Base-by-base conservation (phyloP, 2,113 vertebrate species). In the Gymnorhina tibicen region DNA sequence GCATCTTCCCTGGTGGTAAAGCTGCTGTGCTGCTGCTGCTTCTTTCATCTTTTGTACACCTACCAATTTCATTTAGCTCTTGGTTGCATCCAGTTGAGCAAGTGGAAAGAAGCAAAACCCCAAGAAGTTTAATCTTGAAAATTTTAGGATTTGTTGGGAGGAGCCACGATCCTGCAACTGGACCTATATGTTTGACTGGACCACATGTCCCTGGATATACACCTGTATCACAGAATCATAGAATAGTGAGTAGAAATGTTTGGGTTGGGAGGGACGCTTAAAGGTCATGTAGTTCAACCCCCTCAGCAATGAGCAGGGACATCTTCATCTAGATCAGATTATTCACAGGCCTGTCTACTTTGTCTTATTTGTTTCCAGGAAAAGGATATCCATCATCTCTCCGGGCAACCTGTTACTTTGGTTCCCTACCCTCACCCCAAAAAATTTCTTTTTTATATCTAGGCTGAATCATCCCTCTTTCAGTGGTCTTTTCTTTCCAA, bases 341-440 rank as follows among this genome's bases (percentile, higher is more conserved):
- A 32, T 33, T 44, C 44, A 85, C 12, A 42, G 19, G 3, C 7
- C 26, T 2, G 0, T 50, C 24, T 42, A 52, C 2, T 41, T 58
- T 22, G 17, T 16, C 10, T 5, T 10, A 18, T 20, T 12, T 10
- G 3, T 26, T 67, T 52, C 47, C 30, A 62, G 22, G 28, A 16
- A 35, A 50, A 26, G 14, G 10, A 26, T 13, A 66, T 33, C 33
- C 11, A 32, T 21, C 4, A 28, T 13, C 5, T 16, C 11, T 37
- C 50, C 33, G 35, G 21, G 35, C 2, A 75, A 50, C 7, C 8
- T 58, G 7, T 23, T 10, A 4, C 5, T 4, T 8, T 46, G 13
- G 46, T 50, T 35, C 28, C 37, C 10, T 33, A 33, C 16, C 0
- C 2, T 35, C 47, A 72, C 9, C 0, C 0, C 5, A 27, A 50